Conservation (phyloP, 2,888 invertebrate genomes). For the Cheilosia pagana region DNA sequence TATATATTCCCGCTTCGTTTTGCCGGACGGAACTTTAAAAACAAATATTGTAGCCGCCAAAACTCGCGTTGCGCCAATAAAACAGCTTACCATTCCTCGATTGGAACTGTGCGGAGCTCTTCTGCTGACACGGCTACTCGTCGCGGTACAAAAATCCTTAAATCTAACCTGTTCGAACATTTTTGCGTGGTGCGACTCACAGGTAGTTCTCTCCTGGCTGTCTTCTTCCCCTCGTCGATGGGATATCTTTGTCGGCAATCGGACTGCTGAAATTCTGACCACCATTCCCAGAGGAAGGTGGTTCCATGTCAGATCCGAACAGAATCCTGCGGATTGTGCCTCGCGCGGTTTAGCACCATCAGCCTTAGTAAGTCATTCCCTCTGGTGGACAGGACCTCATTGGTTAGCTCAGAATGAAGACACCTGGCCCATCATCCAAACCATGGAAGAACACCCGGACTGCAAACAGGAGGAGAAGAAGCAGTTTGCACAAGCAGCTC, state of each 20-base stretch:
- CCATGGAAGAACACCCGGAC: background rate
- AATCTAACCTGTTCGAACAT: slow-evolving; percentile 30
- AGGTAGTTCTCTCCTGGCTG: slow-evolving; percentile 78
- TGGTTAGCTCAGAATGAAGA: slow-evolving; percentile 32
- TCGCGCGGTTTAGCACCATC: slow-evolving; percentile 68
- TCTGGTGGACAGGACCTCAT: slow-evolving; percentile 69
- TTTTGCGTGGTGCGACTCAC: slow-evolving; percentile 77
- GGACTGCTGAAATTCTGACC: slow-evolving; percentile 63
- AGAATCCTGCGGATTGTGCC: slow-evolving; percentile 75
- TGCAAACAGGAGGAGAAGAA: slow-evolving; percentile 5
- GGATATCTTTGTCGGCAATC: slow-evolving; percentile 64
- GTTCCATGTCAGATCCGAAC: slow-evolving; percentile 61
- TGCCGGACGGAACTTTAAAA: background rate
- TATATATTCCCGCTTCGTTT: slow-evolving; percentile 11
- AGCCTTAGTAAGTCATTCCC: slow-evolving; percentile 15
- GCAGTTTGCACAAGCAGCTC: background rate
- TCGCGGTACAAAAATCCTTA: slow-evolving; percentile 31
- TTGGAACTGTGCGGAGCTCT: slow-evolving; percentile 51
- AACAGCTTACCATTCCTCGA: slow-evolving; percentile 44
- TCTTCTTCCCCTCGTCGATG: slow-evolving; percentile 61
- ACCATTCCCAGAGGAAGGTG: slow-evolving; percentile 53
- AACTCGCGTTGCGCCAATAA: slow-evolving; percentile 32
- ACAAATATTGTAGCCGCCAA: slow-evolving; percentile 23
- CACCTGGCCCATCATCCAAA: slow-evolving; percentile 10
- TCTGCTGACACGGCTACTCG: slow-evolving; percentile 37